Base-by-base conservation (phyloP, 2,113 vertebrate genomes). In the Bufo bufo region DNA sequence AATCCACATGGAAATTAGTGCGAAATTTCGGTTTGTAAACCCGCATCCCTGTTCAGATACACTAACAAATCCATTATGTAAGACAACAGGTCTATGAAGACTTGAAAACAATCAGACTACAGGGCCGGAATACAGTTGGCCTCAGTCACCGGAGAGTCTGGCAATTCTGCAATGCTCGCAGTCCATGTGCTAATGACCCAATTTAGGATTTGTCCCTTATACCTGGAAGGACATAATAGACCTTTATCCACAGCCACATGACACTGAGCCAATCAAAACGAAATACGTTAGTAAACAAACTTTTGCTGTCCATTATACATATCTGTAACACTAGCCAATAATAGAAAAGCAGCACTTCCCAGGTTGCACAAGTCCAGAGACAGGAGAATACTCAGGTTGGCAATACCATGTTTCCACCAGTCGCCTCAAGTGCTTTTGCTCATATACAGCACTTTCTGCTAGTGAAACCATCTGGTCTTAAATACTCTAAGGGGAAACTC, bases 401-500 rank as follows among this genome's bases (percentile, higher is more conserved):
- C 82, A 66, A 69, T 23, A 23, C 81, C 81, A 84, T 23, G 71
- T 61, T 61, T 77, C 33, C 56, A 77, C 72, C 84, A 77, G 33
- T n/a, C 9, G 54, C 72, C 84, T 11, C 50, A 85, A 56, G 72
- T 63, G 56, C 20, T 65, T 77, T 63, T 61, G 17, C 72, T 49
- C 61, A 58, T 0, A 19, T 11, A 87, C 85, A 0, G 82, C 20
- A 14, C 0, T 12, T 69, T 83, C 54, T 77, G 79, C 0, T 45
- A 2, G 0, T 3, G 20, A 82, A 91, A 86, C 56, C 69, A 84
- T 89, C 82, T 82, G 72, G 23, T 23, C 79, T 14, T 65, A 72
- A 80, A 85, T 89, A 85, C 77, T 79, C 23, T 52, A 81, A 63
- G 88, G 83, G 81, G 58, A 71, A 84, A 54, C 50, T 49, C 77